Base-by-base conservation (phyloP, 2,113 vertebrate genomes). In the Galeopterus variegatus region DNA sequence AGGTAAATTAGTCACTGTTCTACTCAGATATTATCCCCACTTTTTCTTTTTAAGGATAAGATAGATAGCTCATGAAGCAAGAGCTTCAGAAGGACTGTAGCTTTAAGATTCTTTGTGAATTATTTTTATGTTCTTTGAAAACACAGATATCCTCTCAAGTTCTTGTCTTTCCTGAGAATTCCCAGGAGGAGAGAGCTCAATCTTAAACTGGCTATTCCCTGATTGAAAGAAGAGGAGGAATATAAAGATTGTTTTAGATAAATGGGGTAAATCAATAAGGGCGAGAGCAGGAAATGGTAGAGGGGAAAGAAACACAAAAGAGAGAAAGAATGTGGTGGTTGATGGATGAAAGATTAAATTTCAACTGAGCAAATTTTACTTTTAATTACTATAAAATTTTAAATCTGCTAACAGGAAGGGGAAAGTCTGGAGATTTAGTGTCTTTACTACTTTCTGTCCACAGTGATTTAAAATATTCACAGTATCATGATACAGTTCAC, bases 81-180 rank as follows among this genome's bases (percentile, higher is more conserved):
- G 17, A 85, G 7, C n/a, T 94, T 96, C 76, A 69, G 92, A 97
- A 87, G 50, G 23, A 91, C 31, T 77, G 23, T 41, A 86, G 9
- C 56, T 77, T 94, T 62, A 73, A 96, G 82, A 86, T 93, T 88
- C 86, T 84, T 67, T 76, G 41, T 88, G 19, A 75, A 84, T 85
- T 97, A 85, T 79, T 85, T 93, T 94, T 86, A 56, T 75, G 67
- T 70, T 93, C 24, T 87, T 88, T 2, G 80, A 91, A 93, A 83
- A 26, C 24, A 36, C 24, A 76, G 17, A 56, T 86, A 13, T 31
- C 5, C 31, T 88, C 10, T 48, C 41, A 83, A 91, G 26, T 10
- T 65, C 54, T 36, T n/a, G 6, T 89, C 50, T 97, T 96, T 58
- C 6, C 82, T 92, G 41, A 92, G 80, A 97, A 73, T 93, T 13